These are phyloP conservation scores for Sarcophaga caerulescens DNA, from an alignment of 2,888 invertebrate genomes.

Conservation along the genomic window DNA sequence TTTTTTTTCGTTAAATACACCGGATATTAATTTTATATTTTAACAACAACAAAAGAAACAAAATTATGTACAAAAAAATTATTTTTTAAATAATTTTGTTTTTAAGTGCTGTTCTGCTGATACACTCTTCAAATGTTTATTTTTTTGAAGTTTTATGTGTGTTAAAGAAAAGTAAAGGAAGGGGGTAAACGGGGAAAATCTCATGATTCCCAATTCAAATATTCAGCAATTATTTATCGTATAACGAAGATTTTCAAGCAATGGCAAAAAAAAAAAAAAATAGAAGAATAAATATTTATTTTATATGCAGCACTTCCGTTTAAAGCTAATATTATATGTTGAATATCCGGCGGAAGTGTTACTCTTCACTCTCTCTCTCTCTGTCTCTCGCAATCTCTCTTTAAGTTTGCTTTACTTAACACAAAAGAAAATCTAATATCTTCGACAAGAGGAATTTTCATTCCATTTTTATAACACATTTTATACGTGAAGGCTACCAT, in stretches of 20 bases:
- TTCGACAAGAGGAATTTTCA: not conserved
- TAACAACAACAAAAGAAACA: constrained; percentile 29
- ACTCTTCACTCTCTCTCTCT: constrained; percentile 7
- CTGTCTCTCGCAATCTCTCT: not conserved
- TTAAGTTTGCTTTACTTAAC: constrained; percentile 10
- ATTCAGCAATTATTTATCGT: not conserved
- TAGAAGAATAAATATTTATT: constrained; percentile 52
- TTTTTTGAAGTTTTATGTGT: constrained; percentile 28
- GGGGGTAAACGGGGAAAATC: too few species aligned
- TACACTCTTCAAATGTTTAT: constrained; percentile 31
- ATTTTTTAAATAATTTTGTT: not conserved
- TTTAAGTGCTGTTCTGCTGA: not conserved
- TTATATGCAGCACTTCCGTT: constrained; percentile 66
- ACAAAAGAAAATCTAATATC: constrained; percentile 28
- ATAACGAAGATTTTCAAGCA: not conserved
- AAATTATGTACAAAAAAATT: constrained; percentile 20
- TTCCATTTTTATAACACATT: not conserved
- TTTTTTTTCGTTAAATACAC: constrained; percentile 34
- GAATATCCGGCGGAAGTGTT: constrained; percentile 67
- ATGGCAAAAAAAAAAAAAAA: not conserved
- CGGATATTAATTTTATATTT: constrained; percentile 67
- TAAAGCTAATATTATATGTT: constrained; percentile 67
- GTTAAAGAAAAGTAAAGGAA: not conserved
- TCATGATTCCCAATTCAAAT: not conserved
- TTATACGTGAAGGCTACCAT: not conserved